phyloP scores from a whole-genome alignment of 1,140 invertebrate species.

The Cydia amplana region DNA sequence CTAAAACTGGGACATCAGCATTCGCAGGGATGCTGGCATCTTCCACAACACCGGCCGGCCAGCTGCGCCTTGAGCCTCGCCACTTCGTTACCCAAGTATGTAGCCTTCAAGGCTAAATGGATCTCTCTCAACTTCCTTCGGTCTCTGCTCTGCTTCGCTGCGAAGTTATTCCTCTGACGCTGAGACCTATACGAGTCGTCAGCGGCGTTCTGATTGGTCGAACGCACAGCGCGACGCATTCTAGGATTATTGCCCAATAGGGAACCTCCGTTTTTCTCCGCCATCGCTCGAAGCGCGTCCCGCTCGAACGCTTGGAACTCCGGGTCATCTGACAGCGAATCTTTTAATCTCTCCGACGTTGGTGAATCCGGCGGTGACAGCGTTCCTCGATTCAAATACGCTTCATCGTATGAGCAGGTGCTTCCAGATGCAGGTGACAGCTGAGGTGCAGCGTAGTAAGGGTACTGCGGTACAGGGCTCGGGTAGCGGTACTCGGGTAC shows the following conservation, averaged over 20 bases:
- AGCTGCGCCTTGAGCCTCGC: constrained; percentile 40
- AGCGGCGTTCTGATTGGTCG: constrained; percentile 54
- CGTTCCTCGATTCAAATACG: not conserved
- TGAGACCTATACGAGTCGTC: constrained; percentile 92
- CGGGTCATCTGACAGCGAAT: constrained; percentile 64
- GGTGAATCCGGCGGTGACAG: constrained; percentile 49
- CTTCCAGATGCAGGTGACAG: constrained; percentile 45
- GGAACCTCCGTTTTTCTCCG: constrained; percentile 79
- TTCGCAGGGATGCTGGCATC: constrained; percentile 43
- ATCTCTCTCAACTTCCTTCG: constrained; percentile 94
- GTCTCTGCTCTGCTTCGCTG: constrained; percentile 96
- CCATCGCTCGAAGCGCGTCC: constrained; percentile 83
- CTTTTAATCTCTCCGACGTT: constrained; percentile 33
- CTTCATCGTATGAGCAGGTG: constrained; percentile 36
- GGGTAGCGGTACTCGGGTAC: constrained; percentile 33
- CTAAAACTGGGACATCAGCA: not conserved
- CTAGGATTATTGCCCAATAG: constrained; percentile 82
- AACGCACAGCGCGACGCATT: constrained; percentile 80
- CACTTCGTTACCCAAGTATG: constrained; percentile 78
- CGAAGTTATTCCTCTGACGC: constrained; percentile 95
- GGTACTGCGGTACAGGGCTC: constrained; percentile 6
- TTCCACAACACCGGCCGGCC: constrained; percentile 36
- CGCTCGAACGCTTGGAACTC: constrained; percentile 85
- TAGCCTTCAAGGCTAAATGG: constrained; percentile 92
- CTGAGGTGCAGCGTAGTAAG: constrained; percentile 32